A percentile compares a stretch with the other conserved stretches of the same genome.
Conservation (phyloP, 2,888 invertebrate genomes). For the Desoria tigrina region DNA sequence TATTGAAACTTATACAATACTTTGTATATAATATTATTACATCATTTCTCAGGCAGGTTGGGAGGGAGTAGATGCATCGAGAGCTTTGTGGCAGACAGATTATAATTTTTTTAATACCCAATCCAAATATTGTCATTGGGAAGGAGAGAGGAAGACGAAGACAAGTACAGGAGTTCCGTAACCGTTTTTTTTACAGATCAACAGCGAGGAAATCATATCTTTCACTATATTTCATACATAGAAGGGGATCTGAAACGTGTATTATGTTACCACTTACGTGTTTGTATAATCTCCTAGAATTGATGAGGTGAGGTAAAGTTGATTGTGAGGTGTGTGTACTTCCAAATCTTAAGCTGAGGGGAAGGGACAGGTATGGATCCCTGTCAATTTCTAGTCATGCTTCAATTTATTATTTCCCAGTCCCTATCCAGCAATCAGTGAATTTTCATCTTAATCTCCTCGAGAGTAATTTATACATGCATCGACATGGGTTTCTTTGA, state of each 20-base stretch:
- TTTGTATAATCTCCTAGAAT: neutral
- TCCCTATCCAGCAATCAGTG: too few relatives aligned
- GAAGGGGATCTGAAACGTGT: too few relatives aligned
- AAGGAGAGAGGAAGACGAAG: constrained; percentile 16
- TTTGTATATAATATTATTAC: neutral
- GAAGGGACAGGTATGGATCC: too few relatives aligned
- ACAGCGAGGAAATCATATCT: constrained; percentile 12
- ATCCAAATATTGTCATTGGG: constrained; percentile 45
- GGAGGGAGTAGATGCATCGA: neutral
- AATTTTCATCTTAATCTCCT: too few relatives aligned
- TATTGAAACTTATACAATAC: neutral
- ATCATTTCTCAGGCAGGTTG: neutral
- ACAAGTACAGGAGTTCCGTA: neutral
- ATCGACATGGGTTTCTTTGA: too few relatives aligned
- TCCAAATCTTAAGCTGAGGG: constrained; percentile 10
- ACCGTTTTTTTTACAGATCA: neutral
- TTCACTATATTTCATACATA: constrained; percentile 1
- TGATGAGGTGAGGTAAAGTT: neutral
- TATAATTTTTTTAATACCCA: constrained; percentile 45
- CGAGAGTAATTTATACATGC: too few relatives aligned
- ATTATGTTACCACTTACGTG: constrained; percentile 16
- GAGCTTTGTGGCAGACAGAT: constrained; percentile 37
- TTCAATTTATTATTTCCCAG: neutral
- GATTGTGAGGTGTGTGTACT: neutral
- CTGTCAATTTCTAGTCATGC: neutral